phyloP scores from a whole-genome alignment of 92 coral and sea anemone genomes.

The Heteractis magnifica region DNA sequence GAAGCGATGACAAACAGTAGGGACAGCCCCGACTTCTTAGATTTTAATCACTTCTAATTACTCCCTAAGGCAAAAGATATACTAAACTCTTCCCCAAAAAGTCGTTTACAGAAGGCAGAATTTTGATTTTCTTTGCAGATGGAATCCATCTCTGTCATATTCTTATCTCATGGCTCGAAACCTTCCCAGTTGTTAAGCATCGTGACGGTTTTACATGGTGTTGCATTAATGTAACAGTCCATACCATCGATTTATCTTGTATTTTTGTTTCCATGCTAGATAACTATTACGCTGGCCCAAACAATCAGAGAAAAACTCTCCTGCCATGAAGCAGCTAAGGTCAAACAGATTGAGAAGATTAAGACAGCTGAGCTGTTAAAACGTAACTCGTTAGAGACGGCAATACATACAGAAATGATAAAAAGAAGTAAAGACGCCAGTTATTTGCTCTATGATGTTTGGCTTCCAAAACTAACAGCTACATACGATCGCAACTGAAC shows the following conservation, averaged over 20 bases:
- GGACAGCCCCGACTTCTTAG: not conserved
- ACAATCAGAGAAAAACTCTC: constrained; percentile 6
- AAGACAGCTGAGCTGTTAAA: not conserved
- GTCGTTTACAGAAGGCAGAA: not conserved
- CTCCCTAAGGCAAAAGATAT: constrained; percentile 5
- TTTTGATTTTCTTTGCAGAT: constrained; percentile 9
- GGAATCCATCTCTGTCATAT: not conserved
- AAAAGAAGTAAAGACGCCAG: not conserved
- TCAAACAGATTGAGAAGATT: constrained; percentile 7
- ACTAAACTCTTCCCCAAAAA: not conserved
- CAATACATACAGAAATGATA: not conserved
- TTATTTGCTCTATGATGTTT: not conserved
- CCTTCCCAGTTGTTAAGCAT: not conserved
- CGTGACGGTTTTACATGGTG: not conserved
- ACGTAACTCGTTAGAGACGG: not conserved
- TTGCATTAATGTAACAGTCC: not conserved
- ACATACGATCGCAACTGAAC: too few relatives aligned
- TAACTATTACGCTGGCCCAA: constrained; percentile 10
- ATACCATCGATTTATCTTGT: not conserved
- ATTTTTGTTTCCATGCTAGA: constrained; percentile 18
- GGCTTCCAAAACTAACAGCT: too few relatives aligned
- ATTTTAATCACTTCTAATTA: not conserved
- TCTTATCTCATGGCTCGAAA: not conserved
- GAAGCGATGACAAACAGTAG: not conserved
- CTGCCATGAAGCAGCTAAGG: constrained; percentile 4